These are phyloP conservation scores for Drosophila trapezifrons DNA, from an alignment of 1,140 invertebrate genomes.

Conservation along the genomic window DNA sequence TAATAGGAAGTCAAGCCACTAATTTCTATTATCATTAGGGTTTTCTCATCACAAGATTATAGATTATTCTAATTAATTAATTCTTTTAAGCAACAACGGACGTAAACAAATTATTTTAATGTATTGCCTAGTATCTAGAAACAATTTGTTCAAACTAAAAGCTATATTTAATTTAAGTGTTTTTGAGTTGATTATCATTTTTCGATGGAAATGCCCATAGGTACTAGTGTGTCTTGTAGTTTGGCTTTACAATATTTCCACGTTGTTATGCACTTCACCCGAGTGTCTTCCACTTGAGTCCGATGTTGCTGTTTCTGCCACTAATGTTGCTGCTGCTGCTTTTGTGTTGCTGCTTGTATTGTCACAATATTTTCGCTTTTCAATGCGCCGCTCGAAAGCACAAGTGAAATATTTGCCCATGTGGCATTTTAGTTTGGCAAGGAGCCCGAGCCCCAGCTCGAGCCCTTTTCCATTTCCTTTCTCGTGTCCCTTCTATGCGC, in stretches of 20 bases:
- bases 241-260: constrained; percentile 76
- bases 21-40: background rate
- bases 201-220: background rate
- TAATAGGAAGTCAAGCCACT: background rate
- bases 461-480: constrained; percentile 29
- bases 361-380: constrained; percentile 83
- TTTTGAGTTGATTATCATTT: background rate
- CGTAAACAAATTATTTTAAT: background rate
- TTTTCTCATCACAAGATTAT: no score
- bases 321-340: constrained; percentile 17
- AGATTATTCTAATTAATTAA: no score
- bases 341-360: constrained; percentile 59
- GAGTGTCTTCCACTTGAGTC: constrained; percentile 61
- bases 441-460: constrained; percentile 9
- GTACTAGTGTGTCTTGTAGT: constrained; percentile 48
- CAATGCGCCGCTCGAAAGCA: constrained; percentile 77
- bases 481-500: constrained; percentile 1
- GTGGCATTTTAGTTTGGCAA: constrained; percentile 74
- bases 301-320: constrained; percentile 34
- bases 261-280: constrained; percentile 80
- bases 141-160: no score
- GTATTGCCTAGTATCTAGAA: no score
- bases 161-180: background rate
- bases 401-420: constrained; percentile 80
- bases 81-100: no score